These are phyloP conservation scores for Hippocampus kuda DNA, from an alignment of 2,797 vertebrate genomes.

Conservation along the genomic window DNA sequence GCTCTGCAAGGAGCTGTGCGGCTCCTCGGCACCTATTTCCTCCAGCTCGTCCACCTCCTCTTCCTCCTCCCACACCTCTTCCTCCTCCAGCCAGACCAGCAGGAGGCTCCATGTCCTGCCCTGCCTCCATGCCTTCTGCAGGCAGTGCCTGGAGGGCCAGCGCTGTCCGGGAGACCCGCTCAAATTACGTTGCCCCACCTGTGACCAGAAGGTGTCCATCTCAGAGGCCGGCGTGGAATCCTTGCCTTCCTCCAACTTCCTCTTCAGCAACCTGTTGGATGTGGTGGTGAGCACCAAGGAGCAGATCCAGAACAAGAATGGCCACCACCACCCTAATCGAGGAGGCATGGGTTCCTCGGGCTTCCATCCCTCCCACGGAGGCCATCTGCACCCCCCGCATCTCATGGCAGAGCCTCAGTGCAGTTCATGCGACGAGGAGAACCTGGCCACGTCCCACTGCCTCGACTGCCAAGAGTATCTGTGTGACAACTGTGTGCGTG, in stretches of 20 bases:
- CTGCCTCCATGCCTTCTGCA: conserved; percentile 86
- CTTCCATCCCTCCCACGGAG: conserved; percentile 57
- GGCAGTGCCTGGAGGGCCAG: conserved; percentile 83
- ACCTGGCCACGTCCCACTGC: conserved; percentile 81
- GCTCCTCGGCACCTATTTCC: conserved; percentile 79
- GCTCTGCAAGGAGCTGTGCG: conserved; percentile 86
- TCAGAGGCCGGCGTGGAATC: conserved; percentile 86
- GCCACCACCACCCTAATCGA: conserved; percentile 46
- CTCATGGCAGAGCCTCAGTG: conserved; percentile 73
- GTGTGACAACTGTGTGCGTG: conserved; percentile 86
- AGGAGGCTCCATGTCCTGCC: conserved; percentile 83
- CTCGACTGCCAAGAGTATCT: conserved; percentile 90
- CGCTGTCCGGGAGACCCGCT: conserved; percentile 71
- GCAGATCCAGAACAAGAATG: conserved; percentile 71
- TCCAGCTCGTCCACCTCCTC: conserved; percentile 82
- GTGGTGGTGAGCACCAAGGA: conserved; percentile 82
- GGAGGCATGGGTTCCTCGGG: conserved; percentile 41
- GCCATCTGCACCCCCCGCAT: conserved; percentile 58
- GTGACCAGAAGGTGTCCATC: conserved; percentile 85
- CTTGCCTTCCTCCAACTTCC: conserved; percentile 82
- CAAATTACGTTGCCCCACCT: conserved; percentile 83
- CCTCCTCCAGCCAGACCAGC: conserved; percentile 70
- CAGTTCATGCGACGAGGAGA: conserved; percentile 86
- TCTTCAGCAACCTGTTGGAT: conserved; percentile 86
- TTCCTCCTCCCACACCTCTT: conserved; percentile 80